A percentile compares a stretch with the other conserved stretches of the same genome.
These are phyloP conservation scores for Lycodopsis pacificus DNA, from an alignment of 2,797 vertebrate genomes.

Conservation along the genomic window DNA sequence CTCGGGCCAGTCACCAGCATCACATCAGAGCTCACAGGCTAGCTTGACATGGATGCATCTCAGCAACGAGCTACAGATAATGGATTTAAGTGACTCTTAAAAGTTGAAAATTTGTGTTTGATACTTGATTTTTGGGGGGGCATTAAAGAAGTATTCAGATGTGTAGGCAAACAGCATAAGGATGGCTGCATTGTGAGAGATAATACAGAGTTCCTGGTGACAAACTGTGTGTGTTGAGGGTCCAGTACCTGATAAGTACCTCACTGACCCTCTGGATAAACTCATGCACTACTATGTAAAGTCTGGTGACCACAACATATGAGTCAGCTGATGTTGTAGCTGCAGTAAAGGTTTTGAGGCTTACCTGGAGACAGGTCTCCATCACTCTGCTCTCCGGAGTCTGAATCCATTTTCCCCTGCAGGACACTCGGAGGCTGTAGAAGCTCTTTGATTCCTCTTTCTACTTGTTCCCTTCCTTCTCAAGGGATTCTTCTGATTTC, in stretches of 20 bases:
- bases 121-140: no score
- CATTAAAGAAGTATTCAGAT: not conserved
- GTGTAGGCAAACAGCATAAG: not conserved
- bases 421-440: constrained; percentile 57
- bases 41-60: not conserved
- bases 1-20: constrained; percentile 47
- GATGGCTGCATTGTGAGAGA: not conserved
- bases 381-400: constrained; percentile 96
- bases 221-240: constrained; percentile 4
- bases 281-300: not conserved
- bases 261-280: not conserved
- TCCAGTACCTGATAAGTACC: not conserved
- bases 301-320: not conserved
- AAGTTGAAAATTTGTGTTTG: not conserved
- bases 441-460: constrained; percentile 59
- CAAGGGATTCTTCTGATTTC: constrained; percentile 35
- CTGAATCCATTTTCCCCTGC: constrained; percentile 92
- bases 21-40: constrained; percentile 7
- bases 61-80: constrained; percentile 14
- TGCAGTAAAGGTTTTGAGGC: constrained; percentile 12
- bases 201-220: not conserved
- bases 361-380: constrained; percentile 93
- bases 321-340: constrained; percentile 14
- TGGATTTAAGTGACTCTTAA: constrained; percentile 3
- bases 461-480: constrained; percentile 48